These are phyloP conservation scores for Pollimyrus isidori DNA, from an alignment of 2,113 vertebrate species.

Conservation along the genomic window DNA sequence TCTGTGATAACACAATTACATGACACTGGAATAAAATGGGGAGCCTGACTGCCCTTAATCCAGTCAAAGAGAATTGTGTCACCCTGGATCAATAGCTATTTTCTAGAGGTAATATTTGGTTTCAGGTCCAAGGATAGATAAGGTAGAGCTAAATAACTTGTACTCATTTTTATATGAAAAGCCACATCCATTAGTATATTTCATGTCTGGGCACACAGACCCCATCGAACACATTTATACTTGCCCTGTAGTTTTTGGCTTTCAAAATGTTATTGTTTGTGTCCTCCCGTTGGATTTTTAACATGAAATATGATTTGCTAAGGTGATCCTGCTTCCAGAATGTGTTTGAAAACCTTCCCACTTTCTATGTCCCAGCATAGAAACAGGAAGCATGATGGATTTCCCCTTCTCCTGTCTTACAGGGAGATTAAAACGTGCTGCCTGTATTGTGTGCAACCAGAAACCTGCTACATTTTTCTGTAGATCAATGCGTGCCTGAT, in stretches of 20 bases:
- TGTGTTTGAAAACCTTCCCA: not conserved
- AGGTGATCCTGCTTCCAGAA: not conserved
- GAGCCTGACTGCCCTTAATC: constrained; percentile 23
- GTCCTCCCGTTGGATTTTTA: not conserved
- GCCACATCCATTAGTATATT: constrained; percentile 15
- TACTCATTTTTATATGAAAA: not conserved
- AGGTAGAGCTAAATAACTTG: constrained; percentile 10
- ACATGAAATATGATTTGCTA: not conserved
- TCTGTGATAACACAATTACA: constrained; percentile 38
- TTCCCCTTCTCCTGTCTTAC: not conserved
- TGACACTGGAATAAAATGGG: constrained; percentile 23
- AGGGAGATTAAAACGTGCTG: not conserved
- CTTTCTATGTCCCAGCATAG: not conserved
- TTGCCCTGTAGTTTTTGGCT: not conserved
- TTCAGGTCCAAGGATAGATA: constrained; percentile 12
- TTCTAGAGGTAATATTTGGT: constrained; percentile 32
- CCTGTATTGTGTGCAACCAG: not conserved
- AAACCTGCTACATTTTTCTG: not conserved
- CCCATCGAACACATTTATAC: not conserved
- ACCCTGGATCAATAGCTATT: constrained; percentile 34
- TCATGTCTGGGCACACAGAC: not conserved
- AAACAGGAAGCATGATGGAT: not conserved
- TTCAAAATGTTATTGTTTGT: not conserved
- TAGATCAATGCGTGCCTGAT: not conserved
- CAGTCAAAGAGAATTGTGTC: constrained; percentile 28